A percentile compares a stretch with the other conserved stretches of the same genome.
These are phyloP conservation scores for Pseudomyrmex concolor DNA, from an alignment of 1,140 invertebrate genomes.

Conservation along the genomic window DNA sequence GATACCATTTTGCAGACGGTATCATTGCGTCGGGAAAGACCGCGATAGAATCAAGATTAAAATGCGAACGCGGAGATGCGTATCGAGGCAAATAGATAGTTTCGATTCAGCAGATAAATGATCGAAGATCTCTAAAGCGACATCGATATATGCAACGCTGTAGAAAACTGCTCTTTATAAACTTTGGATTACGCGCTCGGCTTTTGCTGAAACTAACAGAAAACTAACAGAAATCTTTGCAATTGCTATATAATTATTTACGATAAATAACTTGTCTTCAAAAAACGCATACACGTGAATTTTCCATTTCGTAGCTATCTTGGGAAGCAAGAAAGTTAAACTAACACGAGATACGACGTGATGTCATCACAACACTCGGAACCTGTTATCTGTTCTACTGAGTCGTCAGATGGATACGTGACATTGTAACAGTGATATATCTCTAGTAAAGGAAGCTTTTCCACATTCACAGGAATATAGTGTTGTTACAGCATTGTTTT, in stretches of 20 bases:
- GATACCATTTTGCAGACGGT: slow-evolving; percentile 9
- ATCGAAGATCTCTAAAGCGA: background rate
- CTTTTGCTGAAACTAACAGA: background rate
- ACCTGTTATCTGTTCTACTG: slow-evolving; percentile 58
- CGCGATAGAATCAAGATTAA: slow-evolving; percentile 4
- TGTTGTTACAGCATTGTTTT: background rate
- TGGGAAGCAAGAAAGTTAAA: slow-evolving; percentile 29
- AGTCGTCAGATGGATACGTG: slow-evolving; percentile 51
- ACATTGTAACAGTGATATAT: slow-evolving; percentile 47
- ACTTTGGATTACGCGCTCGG: background rate
- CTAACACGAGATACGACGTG: slow-evolving; percentile 6
- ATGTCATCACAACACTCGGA: slow-evolving; percentile 52
- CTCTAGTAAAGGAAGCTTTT: slow-evolving; percentile 32
- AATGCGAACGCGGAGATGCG: background rate
- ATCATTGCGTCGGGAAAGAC: background rate
- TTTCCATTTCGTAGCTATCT: slow-evolving; percentile 6
- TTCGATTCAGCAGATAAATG: slow-evolving; percentile 8
- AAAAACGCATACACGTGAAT: background rate
- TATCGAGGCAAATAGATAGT: slow-evolving; percentile 4
- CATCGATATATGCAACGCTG: background rate
- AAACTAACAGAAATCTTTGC: background rate
- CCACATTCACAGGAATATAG: slow-evolving; percentile 33
- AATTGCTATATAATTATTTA: background rate
- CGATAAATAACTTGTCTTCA: background rate
- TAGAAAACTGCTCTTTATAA: background rate